A percentile compares a stretch with the other conserved stretches of the same genome.
Conservation (phyloP, 2,113 vertebrate genomes). For the Leptobrachium leishanense region DNA sequence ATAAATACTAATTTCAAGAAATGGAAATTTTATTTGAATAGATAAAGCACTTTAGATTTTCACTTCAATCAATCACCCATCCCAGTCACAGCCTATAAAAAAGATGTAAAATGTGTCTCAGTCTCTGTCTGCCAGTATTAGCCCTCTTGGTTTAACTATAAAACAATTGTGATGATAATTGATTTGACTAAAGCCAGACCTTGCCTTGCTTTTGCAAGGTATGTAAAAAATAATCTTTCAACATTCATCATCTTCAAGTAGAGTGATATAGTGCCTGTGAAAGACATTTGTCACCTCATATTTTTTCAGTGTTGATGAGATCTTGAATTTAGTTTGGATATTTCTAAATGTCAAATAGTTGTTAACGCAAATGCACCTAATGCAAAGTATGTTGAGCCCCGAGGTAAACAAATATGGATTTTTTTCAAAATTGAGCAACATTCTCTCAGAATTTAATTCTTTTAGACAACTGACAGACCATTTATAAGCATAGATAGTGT, state of each 20-base stretch:
- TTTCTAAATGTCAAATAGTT: constrained; percentile 11
- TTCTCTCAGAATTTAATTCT: neutral
- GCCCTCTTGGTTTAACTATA: neutral
- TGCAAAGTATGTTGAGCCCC: constrained; percentile 1
- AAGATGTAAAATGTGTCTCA: neutral
- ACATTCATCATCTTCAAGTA: constrained; percentile 6
- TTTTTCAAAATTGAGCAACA: neutral
- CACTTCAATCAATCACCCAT: neutral
- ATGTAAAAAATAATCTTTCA: constrained; percentile 8
- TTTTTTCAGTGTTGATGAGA: constrained; percentile 4
- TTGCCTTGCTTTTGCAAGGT: neutral
- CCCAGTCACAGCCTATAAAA: neutral
- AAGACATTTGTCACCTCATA: constrained; percentile 11
- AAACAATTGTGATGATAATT: constrained; percentile 2
- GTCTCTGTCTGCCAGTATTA: neutral
- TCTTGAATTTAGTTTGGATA: neutral
- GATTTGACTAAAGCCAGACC: neutral
- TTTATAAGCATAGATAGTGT: neutral
- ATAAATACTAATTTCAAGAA: too few relatives aligned
- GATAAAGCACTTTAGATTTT: neutral
- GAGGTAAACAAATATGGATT: constrained; percentile 2
- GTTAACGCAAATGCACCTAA: constrained; percentile 16
- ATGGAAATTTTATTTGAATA: neutral
- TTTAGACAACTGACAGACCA: neutral
- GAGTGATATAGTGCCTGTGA: constrained; percentile 10